phyloP scores from a whole-genome alignment of 1,140 invertebrate genomes.

The Bombus cullumanus region DNA sequence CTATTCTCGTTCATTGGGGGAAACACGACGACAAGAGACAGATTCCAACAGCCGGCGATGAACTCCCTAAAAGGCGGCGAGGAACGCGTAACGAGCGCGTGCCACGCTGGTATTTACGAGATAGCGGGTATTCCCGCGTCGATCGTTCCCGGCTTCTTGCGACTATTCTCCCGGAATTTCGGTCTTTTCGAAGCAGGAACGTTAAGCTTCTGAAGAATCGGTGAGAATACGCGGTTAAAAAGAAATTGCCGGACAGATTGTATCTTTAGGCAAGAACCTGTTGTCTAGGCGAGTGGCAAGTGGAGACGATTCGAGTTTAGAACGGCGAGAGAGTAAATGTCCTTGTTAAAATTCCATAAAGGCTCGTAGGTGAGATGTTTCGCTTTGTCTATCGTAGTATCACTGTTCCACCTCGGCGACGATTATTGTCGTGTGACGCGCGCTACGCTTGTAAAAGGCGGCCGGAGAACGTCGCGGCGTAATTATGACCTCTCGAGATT shows the following conservation, averaged over 20 bases:
- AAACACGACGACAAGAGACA: conserved; percentile 60
- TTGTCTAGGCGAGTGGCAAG: background rate
- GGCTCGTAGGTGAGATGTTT: conserved; percentile 3
- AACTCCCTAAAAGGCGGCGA: conserved; percentile 59
- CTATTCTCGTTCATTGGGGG: conserved; percentile 53
- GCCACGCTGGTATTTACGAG: conserved; percentile 57
- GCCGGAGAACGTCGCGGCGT: background rate
- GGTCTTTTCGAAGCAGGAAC: background rate
- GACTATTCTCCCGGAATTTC: conserved; percentile 43
- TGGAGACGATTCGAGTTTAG: background rate
- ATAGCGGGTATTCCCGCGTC: conserved; percentile 34
- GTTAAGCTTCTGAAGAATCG: background rate
- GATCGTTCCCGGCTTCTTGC: conserved; percentile 26
- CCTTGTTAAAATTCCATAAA: conserved; percentile 2
- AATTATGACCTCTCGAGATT: conserved; percentile 17
- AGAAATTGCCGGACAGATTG: too few relatives aligned
- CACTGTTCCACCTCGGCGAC: conserved; percentile 4
- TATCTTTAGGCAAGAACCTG: background rate
- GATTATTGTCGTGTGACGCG: conserved; percentile 34
- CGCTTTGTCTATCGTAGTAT: conserved; percentile 13
- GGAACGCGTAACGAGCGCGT: conserved; percentile 41
- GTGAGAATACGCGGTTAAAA: background rate
- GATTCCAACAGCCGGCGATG: conserved; percentile 62
- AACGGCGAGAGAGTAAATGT: background rate
- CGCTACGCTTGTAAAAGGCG: conserved; percentile 5